These are phyloP conservation scores for Loris lydekkerianus DNA, from an alignment of 2,797 vertebrate species.

Conservation along the genomic window DNA sequence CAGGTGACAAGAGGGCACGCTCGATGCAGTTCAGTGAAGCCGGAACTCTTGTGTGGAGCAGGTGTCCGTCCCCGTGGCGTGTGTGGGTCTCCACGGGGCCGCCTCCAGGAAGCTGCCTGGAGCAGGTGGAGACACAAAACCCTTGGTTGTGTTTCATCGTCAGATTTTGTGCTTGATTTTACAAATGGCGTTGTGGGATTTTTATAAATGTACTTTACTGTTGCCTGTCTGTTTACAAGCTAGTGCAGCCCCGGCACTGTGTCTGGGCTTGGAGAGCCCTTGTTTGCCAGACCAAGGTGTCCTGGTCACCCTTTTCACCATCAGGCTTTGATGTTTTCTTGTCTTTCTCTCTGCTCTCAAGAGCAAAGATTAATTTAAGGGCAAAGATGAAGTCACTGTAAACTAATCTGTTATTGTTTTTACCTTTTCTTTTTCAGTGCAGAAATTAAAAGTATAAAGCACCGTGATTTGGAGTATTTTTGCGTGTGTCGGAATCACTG, in stretches of 20 bases:
- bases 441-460: constrained; percentile 88
- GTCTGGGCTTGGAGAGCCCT: constrained; percentile 74
- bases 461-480: constrained; percentile 79
- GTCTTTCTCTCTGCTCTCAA: constrained; percentile 35
- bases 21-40: constrained; percentile 87
- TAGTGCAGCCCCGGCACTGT: constrained; percentile 66
- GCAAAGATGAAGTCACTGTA: constrained; percentile 86
- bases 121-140: constrained; percentile 87
- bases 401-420: constrained; percentile 82
- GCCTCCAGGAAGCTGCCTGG: constrained; percentile 86
- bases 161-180: constrained; percentile 88
- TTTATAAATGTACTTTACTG: constrained; percentile 81
- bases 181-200: constrained; percentile 83
- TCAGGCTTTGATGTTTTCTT: constrained; percentile 61
- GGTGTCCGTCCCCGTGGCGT: constrained; percentile 85
- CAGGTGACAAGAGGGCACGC: constrained; percentile 83
- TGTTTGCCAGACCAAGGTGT: constrained; percentile 69
- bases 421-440: constrained; percentile 78
- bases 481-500: constrained; percentile 75
- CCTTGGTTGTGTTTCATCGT: constrained; percentile 91
- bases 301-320: constrained; percentile 77
- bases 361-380: constrained; percentile 82
- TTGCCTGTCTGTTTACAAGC: constrained; percentile 86
- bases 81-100: constrained; percentile 83
- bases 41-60: constrained; percentile 86